Evolutionary conservation across 2,888 invertebrate genomes (phyloP).

Genomic region (Zonitis immaculata): DNA sequence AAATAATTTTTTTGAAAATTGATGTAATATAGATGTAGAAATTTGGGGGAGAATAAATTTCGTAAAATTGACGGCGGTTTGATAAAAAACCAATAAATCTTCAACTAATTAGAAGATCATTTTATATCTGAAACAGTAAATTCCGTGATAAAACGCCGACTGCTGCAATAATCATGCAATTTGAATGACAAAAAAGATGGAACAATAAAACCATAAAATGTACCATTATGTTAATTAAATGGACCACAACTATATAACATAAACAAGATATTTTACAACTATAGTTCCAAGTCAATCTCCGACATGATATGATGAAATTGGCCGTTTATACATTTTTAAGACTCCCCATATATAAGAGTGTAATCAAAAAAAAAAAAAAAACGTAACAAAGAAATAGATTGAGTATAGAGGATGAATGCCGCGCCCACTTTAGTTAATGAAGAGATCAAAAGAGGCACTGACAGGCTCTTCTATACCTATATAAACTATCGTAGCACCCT

Average conservation of each 20-base stretch:
- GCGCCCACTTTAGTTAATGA: constrained; percentile 33
- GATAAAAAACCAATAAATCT: too few species aligned
- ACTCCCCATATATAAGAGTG: background rate
- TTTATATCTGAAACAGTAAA: too few species aligned
- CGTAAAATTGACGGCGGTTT: too few species aligned
- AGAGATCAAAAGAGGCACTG: constrained; percentile 31
- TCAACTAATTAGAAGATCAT: too few species aligned
- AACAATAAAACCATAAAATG: too few species aligned
- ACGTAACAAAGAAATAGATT: background rate
- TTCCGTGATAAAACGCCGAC: too few species aligned
- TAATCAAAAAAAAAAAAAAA: background rate
- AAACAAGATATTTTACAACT: constrained; percentile 19
- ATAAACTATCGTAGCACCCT: constrained; percentile 29
- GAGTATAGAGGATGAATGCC: constrained; percentile 20
- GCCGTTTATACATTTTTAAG: constrained; percentile 2
- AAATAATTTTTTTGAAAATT: too few species aligned
- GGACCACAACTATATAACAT: constrained; percentile 22
- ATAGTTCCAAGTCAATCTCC: constrained; percentile 8
- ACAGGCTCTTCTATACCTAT: constrained; percentile 23
- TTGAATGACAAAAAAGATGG: too few species aligned
- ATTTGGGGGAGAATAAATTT: too few species aligned
- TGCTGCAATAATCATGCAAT: too few species aligned
- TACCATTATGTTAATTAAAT: too few species aligned
- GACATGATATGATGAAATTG: constrained; percentile 6
- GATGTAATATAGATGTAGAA: too few species aligned